These are phyloP conservation scores for Eristalinus aeneus DNA, from an alignment of 2,888 invertebrate genomes.

Conservation along the genomic window DNA sequence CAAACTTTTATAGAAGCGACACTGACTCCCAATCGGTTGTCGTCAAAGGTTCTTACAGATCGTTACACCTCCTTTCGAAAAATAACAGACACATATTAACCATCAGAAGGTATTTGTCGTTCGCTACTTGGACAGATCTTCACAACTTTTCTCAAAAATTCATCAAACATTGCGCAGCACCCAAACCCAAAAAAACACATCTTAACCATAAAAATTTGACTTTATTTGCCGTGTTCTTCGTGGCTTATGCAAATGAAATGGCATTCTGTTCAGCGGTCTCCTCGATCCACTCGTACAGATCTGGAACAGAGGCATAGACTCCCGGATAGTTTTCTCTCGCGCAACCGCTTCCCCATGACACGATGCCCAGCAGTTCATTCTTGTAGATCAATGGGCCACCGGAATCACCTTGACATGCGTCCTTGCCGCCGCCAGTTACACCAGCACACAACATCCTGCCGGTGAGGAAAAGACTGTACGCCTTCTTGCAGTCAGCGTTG, in stretches of 20 bases:
- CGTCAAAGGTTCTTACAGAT: too few species aligned
- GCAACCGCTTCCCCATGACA: conserved; percentile 78
- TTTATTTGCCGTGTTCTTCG: neutral
- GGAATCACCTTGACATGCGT: conserved; percentile 77
- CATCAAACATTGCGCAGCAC: too few species aligned
- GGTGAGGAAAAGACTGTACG: conserved; percentile 68
- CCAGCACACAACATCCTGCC: conserved; percentile 78
- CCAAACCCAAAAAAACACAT: too few species aligned
- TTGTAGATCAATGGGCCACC: conserved; percentile 77
- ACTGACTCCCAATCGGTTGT: too few species aligned
- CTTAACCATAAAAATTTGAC: too few species aligned
- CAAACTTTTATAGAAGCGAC: too few species aligned
- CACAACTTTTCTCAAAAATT: too few species aligned
- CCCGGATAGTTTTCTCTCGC: conserved; percentile 76
- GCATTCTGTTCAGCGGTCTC: neutral
- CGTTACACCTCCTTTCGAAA: too few species aligned
- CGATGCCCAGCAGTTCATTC: conserved; percentile 75
- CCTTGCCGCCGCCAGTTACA: conserved; percentile 73
- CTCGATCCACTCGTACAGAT: conserved; percentile 71
- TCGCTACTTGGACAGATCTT: too few species aligned
- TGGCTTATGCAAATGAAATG: neutral
- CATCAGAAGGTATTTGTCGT: too few species aligned
- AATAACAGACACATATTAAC: too few species aligned
- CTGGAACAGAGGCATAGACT: conserved; percentile 73
- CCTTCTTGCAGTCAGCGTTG: conserved; percentile 78